Conservation (phyloP, 2,113 vertebrate genomes). For the Mugil cephalus region DNA sequence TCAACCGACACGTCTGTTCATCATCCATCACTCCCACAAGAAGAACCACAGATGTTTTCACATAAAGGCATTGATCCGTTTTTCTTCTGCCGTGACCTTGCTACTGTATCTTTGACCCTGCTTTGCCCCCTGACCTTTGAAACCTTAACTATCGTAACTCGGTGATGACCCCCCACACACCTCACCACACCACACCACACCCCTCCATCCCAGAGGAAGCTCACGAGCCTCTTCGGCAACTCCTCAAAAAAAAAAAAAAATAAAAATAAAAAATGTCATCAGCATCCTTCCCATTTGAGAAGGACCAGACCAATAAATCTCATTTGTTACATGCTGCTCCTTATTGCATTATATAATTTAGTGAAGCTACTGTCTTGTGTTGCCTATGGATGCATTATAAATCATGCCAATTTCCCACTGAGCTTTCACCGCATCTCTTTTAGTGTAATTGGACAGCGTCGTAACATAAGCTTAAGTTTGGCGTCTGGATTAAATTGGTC, state of each 20-base stretch:
- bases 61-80: conserved; percentile 77
- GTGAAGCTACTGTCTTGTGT: conserved; percentile 75
- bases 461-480: conserved; percentile 29
- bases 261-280: conserved; percentile 72
- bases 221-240: conserved; percentile 30
- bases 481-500: conserved; percentile 27
- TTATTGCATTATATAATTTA: conserved; percentile 79
- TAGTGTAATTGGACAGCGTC: conserved; percentile 65
- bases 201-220: conserved; percentile 42
- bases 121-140: conserved; percentile 67
- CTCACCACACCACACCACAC: no score
- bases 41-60: conserved; percentile 64
- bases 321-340: conserved; percentile 68
- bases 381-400: conserved; percentile 66
- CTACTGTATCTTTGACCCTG: conserved; percentile 71
- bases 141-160: conserved; percentile 62
- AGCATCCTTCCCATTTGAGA: conserved; percentile 69
- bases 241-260: conserved; percentile 50
- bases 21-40: conserved; percentile 43
- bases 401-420: conserved; percentile 63
- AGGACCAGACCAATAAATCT: conserved; percentile 78
- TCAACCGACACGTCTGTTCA: conserved; percentile 22
- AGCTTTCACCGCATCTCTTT: conserved; percentile 71
- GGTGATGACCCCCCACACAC: conserved; percentile 47
- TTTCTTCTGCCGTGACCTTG: conserved; percentile 73